Percentiles rank a stretch among this genome's conserved stretches.
Evolutionary conservation across 2,113 vertebrate genomes (phyloP).

Genomic region (Ondatra zibethicus): DNA sequence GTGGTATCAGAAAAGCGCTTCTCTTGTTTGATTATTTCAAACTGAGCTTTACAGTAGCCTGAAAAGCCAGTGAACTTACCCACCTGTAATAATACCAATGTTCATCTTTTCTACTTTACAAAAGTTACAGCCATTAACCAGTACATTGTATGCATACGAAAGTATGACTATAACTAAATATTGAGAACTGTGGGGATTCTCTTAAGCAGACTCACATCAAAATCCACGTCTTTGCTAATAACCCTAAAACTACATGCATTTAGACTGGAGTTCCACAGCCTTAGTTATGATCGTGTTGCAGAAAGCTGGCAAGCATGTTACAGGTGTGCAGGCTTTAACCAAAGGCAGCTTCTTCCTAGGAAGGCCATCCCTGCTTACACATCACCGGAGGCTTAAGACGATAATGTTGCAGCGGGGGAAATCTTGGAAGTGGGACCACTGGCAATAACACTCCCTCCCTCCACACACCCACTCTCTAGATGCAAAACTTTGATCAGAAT

Average conservation of each 20-base stretch:
- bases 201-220: conserved; percentile 19
- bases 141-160: background rate
- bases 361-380: background rate
- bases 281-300: background rate
- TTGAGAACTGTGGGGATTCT: background rate
- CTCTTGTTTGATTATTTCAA: background rate
- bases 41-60: background rate
- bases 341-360: conserved; percentile 18
- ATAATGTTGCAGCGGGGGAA: background rate
- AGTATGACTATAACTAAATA: background rate
- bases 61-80: conserved; percentile 10
- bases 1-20: background rate
- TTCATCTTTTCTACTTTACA: conserved; percentile 9
- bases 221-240: background rate
- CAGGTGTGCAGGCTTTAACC: conserved; percentile 5
- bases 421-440: background rate
- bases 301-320: background rate
- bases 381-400: background rate
- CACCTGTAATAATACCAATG: background rate
- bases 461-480: background rate
- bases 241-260: background rate
- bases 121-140: background rate
- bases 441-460: background rate
- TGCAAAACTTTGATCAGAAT: background rate
- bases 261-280: background rate